phyloP scores from a whole-genome alignment of 1,140 invertebrate species.

The Adelges cooleyi region DNA sequence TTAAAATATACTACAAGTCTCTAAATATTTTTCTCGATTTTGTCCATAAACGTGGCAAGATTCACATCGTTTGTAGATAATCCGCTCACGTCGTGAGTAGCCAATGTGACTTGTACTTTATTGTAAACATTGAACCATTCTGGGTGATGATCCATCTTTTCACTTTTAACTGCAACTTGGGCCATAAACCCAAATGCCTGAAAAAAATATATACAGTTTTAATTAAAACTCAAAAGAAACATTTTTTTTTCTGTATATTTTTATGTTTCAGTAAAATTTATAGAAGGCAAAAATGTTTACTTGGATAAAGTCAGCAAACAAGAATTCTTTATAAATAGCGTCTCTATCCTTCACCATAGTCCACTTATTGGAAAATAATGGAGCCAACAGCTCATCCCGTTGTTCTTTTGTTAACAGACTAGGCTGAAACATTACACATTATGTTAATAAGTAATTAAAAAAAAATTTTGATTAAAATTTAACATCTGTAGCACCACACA shows the following conservation, averaged over 20 bases:
- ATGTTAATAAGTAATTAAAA: too few species aligned
- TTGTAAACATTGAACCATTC: slow-evolving; percentile 99
- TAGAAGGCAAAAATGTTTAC: slow-evolving; percentile 39
- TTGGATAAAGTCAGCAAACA: slow-evolving; percentile 89
- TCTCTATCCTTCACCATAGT: slow-evolving; percentile 63
- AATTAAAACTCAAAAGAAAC: background rate
- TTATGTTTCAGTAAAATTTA: background rate
- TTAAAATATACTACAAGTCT: too few species aligned
- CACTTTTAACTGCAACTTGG: slow-evolving; percentile 80
- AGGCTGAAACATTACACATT: too few species aligned
- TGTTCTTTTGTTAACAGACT: slow-evolving; percentile 54
- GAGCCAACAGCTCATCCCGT: slow-evolving; percentile 49
- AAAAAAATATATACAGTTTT: slow-evolving; percentile 31
- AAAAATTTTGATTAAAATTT: too few species aligned
- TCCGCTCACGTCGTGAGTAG: slow-evolving; percentile 85
- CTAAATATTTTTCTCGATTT: slow-evolving; percentile 14
- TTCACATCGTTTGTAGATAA: slow-evolving; percentile 76
- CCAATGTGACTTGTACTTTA: slow-evolving; percentile 76
- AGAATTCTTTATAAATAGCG: slow-evolving; percentile 88
- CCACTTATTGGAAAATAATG: slow-evolving; percentile 69
- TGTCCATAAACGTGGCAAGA: slow-evolving; percentile 83
- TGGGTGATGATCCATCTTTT: slow-evolving; percentile 99
- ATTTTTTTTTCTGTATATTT: background rate
- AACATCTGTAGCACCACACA: too few species aligned
- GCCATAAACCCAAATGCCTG: slow-evolving; percentile 97